Percentiles rank a stretch among this genome's conserved stretches.
phyloP scores from a whole-genome alignment of 2,888 invertebrate species.

The Tortricodes alternella region DNA sequence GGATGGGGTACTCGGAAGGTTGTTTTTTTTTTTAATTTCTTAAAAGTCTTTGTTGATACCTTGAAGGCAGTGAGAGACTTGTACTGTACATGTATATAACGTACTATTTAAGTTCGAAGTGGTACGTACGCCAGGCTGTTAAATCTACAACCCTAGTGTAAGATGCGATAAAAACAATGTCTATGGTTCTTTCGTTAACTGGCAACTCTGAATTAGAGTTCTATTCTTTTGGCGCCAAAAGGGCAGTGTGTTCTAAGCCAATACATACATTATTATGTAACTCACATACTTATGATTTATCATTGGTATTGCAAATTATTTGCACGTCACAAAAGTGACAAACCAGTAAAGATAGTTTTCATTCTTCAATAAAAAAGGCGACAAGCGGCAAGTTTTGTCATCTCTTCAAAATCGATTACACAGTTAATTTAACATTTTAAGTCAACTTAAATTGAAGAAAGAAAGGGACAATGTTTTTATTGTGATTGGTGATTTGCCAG shows the following conservation, averaged over 20 bases:
- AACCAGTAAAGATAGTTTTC: too few species aligned
- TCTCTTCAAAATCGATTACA: neutral
- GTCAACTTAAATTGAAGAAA: conserved; percentile 29
- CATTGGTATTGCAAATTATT: too few species aligned
- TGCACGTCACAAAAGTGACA: too few species aligned
- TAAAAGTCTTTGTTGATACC: conserved; percentile 36
- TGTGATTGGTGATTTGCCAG: conserved; percentile 70
- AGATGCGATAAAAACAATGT: conserved; percentile 51
- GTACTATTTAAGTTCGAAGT: conserved; percentile 53
- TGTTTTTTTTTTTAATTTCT: conserved; percentile 48
- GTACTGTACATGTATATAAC: conserved; percentile 54
- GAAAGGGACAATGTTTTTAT: conserved; percentile 50
- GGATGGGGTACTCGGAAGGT: conserved; percentile 42
- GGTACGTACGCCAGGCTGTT: conserved; percentile 64
- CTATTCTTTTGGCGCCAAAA: too few species aligned
- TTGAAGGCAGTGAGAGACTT: conserved; percentile 65
- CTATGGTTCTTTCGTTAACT: conserved; percentile 37
- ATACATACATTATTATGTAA: too few species aligned
- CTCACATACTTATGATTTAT: too few species aligned
- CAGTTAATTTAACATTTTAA: neutral
- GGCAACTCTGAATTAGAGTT: neutral
- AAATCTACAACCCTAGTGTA: conserved; percentile 58
- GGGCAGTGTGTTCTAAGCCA: too few species aligned
- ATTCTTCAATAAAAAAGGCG: too few species aligned
- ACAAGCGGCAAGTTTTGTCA: neutral